Evolutionary conservation across 2,113 vertebrate genomes (phyloP).

Genomic region (Cynoglossus semilaevis): DNA sequence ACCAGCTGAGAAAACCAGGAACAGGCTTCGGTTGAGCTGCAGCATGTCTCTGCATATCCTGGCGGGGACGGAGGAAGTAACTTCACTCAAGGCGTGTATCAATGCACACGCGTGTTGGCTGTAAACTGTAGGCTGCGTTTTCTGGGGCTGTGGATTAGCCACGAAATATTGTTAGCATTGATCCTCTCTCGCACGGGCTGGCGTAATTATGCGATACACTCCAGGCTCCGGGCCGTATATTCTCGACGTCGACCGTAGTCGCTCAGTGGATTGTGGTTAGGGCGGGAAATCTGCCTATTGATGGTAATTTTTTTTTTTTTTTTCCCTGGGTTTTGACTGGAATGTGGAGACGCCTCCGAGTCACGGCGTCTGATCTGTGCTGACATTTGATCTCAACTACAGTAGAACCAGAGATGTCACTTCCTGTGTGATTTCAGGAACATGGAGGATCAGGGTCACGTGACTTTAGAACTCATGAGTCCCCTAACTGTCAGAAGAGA

Average conservation of each 20-base stretch:
- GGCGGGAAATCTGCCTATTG: conserved; percentile 51
- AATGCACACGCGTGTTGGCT: conserved; percentile 29
- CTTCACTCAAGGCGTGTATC: conserved; percentile 40
- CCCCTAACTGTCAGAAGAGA: too few relatives aligned
- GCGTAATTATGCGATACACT: conserved; percentile 40
- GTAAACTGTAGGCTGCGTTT: conserved; percentile 33
- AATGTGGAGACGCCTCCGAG: conserved; percentile 52
- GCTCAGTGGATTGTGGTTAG: conserved; percentile 8
- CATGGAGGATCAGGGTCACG: too few relatives aligned
- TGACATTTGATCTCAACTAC: conserved; percentile 42
- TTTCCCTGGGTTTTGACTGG: conserved; percentile 62
- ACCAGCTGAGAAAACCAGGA: conserved; percentile 67
- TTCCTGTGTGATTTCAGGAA: too few relatives aligned
- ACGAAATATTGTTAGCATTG: conserved; percentile 37
- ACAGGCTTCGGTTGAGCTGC: conserved; percentile 63
- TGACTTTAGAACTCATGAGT: too few relatives aligned
- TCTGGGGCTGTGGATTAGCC: conserved; percentile 20
- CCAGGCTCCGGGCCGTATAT: conserved; percentile 26
- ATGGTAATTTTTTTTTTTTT: conserved; percentile 56
- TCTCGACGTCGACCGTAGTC: conserved; percentile 19
- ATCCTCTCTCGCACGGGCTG: conserved; percentile 38
- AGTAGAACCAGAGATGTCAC: too few relatives aligned
- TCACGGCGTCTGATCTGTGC: conserved; percentile 59
- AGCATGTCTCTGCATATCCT: conserved; percentile 52
- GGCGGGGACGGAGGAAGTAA: conserved; percentile 45